Evolutionary conservation across 2,888 invertebrate genomes (phyloP), one percentile per base, ranked within the genome.

Genomic region (Ochropacha duplaris): DNA sequence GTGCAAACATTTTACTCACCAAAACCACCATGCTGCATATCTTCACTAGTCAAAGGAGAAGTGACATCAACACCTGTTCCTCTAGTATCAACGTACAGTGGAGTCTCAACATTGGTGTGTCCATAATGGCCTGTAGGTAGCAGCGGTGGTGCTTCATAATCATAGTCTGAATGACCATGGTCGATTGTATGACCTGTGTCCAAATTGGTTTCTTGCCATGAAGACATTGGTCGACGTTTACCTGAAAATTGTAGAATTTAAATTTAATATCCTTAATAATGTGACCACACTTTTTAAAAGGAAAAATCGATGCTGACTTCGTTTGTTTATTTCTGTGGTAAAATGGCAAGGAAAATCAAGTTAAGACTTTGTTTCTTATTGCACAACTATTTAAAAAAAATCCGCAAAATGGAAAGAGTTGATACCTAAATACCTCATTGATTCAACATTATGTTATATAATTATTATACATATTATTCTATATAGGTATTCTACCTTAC

Each of bases 161-260:
- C 89, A 34, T 94, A 86, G 12, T 90, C 87, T 0, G 79, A 71
- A 34, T 94, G 86, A 3, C 95, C 95, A 69, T 95, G 96, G 80
- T 98, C 97, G 55, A 95, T 92, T 0, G 96, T 96, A 60, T 95
- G 94, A 78, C 96, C 96, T 0, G 96, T 95, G 83, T 98, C 98
- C 28, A 98, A 88, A 87, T 98, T 98, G 0, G 98, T 98, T 88
- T 98, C 98, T 57, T 96, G 94, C 96, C 98, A 98, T 0, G 95
- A 94, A 2, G 96, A 95, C 52, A 94, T 95, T 19, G 94, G 93
- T 60, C 95, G 95, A 6, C 77, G 82, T 76, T 87, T 87, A 5
- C 81, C 86, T 86, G 64, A 0, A 65, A 68, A 28, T 16, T 44
- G 9, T 2, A 44, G 16, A 6, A 8, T 16, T 39, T 16, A 4